A percentile compares a stretch with the other conserved stretches of the same genome.
Evolutionary conservation across 2,113 vertebrate species (phyloP).

Genomic region (Scomber colias): DNA sequence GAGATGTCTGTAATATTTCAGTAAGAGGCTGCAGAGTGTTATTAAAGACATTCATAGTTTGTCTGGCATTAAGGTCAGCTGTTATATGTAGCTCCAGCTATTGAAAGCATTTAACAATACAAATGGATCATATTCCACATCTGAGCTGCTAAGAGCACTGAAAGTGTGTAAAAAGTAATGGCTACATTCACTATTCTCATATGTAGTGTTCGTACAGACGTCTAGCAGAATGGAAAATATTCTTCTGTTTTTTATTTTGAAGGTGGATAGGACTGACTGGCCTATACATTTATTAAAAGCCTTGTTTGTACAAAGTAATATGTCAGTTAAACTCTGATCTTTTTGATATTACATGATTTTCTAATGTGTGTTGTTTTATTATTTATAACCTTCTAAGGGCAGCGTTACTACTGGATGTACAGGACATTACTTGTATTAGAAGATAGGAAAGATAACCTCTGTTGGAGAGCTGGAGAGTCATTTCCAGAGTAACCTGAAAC

Average conservation of each 20-base stretch:
- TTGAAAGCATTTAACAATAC: not conserved
- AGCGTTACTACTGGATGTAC: too few species aligned
- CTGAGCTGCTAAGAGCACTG: not conserved
- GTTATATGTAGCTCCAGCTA: not conserved
- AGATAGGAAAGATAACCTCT: not conserved
- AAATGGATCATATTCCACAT: constrained; percentile 3
- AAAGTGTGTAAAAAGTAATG: not conserved
- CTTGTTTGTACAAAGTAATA: not conserved
- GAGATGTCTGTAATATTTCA: not conserved
- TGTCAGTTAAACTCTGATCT: not conserved
- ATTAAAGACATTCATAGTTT: constrained; percentile 16
- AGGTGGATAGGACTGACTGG: not conserved
- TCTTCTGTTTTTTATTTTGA: not conserved
- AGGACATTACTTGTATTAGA: not conserved
- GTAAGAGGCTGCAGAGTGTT: not conserved
- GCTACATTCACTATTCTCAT: not conserved
- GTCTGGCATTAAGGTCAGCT: constrained; percentile 1
- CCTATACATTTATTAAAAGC: not conserved
- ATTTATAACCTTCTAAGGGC: not conserved
- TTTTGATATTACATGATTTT: not conserved
- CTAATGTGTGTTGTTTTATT: not conserved
- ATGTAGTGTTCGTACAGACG: not conserved
- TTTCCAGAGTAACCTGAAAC: not conserved
- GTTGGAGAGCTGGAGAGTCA: not conserved
- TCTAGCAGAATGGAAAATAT: not conserved